Evolutionary conservation across 2,888 invertebrate genomes (phyloP), one percentile per base, ranked within the genome.

Genomic region (Myathropa florea): DNA sequence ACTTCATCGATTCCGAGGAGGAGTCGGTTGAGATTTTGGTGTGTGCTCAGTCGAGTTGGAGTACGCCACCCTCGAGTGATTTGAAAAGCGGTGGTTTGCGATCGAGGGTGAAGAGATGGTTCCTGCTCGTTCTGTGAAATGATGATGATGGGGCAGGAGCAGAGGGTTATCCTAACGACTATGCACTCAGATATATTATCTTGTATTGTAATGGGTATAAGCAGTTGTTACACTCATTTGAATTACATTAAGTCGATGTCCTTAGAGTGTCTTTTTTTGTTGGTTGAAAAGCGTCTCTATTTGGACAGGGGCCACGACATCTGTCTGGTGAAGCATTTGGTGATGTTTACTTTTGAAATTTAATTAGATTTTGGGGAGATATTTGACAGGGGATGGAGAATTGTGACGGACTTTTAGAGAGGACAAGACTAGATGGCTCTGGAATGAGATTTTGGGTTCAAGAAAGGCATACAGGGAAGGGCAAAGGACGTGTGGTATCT

Each of bases 101-200:
- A 33, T 7, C 18, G 46, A 46, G 46, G 46, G 46, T n/a, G n/a
- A n/a, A n/a, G n/a, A n/a, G n/a, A n/a, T n/a, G n/a, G n/a, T n/a
- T n/a, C n/a, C n/a, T n/a, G n/a, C n/a, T 33, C 4, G 9, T 10
- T 33, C 10, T 33, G 28, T 28, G 28, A 28, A 28, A 28, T 28
- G 39, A 39, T 4, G 39, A 39, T 6, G 39, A 2, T 2, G 0
- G 18, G 53, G 21, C 3, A 10, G 10, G 55, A 12, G 55, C 9
- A 3, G 57, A 18, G 46, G 18, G 46, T 46, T 6, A 7, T 10
- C 53, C 79, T 60, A 75, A 84, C 65, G 70, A 39, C 55, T 53
- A 26, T 76, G 76, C 84, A 84, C 84, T 84, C 80, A 76, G 59
- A 26, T 71, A 67, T 80, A 84, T 84, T 80, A 71, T 84, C 63